Base-by-base conservation (phyloP, 1,140 invertebrate species). In the Lerema accius region DNA sequence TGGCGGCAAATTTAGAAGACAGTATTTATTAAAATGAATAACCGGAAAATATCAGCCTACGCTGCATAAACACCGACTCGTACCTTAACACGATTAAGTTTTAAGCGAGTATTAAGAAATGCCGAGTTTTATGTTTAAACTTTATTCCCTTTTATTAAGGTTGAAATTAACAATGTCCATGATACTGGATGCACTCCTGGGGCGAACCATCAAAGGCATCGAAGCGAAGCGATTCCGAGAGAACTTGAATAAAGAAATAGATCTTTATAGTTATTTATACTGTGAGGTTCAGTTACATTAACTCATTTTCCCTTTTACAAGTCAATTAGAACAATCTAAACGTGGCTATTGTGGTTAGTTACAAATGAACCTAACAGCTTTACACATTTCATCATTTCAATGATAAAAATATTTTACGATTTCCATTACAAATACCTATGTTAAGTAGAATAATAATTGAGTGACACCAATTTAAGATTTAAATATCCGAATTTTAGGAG, bases 31-130 rank as follows among this genome's bases (percentile, higher is more conserved):
- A 17, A 48, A 4, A 48, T 28, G 45, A 48, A 48, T 26, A 11
- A 48, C 45, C 45, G 45, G 45, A 48, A 48, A 48, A 48, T 48
- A 48, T 48, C 45, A 48, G 45, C 23, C 4, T 26, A 48, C 45
- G 45, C 45, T 48, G 11, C 45, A 28, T 48, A 48, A 28, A 48
- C 45, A 26, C 45, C 43, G 45, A 26, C 17, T 23, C 19, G 19
- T 2, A 26, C 45, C 46, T 26, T 50, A 15, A 9, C 13, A 35
- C 46, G 19, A 50, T 50, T 50, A 50, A 26, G 46, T 50, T 49
- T 49, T 16, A 49, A 32, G 7, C 11, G 11, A 13, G 15, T 17
- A 10, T 43, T 32, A 1, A 9, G 1, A 7, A 7, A 4, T 17
- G 13, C 15, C 0, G 17, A n/a, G n/a, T n/a, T n/a, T 17, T n/a